A percentile compares a stretch with the other conserved stretches of the same genome.
Evolutionary conservation across 2,888 invertebrate genomes (phyloP).

Genomic region (Andrena chrysosceles): DNA sequence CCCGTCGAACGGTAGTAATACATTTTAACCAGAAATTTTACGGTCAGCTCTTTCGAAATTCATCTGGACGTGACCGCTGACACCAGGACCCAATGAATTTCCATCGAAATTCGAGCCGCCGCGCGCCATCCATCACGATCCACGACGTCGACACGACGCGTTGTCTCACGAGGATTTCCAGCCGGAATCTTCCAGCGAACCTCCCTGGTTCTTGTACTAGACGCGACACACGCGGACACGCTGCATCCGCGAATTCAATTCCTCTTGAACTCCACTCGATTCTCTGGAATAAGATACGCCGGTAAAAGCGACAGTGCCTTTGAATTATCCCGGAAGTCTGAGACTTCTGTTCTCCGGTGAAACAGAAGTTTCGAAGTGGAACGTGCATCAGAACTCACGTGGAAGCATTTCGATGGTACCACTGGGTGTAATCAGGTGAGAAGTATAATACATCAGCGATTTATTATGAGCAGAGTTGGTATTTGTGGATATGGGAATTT

Average conservation of each 20-base stretch:
- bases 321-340: too few relatives aligned
- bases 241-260: conserved; percentile 39
- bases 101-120: conserved; percentile 36
- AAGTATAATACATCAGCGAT: too few relatives aligned
- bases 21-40: conserved; percentile 26
- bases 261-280: background rate
- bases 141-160: conserved; percentile 19
- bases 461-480: too few relatives aligned
- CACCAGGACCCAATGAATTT: conserved; percentile 23
- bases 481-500: too few relatives aligned
- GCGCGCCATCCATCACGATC: conserved; percentile 46
- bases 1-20: background rate
- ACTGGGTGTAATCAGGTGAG: too few relatives aligned
- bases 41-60: conserved; percentile 10
- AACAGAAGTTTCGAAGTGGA: background rate
- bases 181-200: conserved; percentile 22
- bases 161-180: conserved; percentile 46
- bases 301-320: too few relatives aligned
- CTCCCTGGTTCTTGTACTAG: conserved; percentile 7
- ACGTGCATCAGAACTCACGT: too few relatives aligned
- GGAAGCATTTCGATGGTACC: too few relatives aligned
- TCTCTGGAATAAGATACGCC: background rate
- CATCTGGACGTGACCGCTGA: background rate
- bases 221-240: background rate
- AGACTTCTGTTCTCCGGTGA: background rate